These are phyloP conservation scores for Yponomeuta malinellus DNA, from an alignment of 2,888 invertebrate genomes.

Conservation along the genomic window DNA sequence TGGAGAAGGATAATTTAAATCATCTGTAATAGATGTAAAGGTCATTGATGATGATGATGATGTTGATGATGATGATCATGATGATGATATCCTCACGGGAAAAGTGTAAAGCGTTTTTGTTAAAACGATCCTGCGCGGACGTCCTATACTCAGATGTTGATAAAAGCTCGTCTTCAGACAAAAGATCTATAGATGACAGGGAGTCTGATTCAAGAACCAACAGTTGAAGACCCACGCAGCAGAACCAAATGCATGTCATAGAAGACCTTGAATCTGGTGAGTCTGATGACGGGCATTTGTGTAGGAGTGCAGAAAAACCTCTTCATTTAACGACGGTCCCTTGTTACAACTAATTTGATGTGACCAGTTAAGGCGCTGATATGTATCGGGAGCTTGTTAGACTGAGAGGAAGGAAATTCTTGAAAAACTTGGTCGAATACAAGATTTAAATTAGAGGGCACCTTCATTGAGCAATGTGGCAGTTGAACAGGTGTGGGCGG, in stretches of 20 bases:
- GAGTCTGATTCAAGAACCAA: background rate
- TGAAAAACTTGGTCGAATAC: background rate
- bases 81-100: too few relatives aligned
- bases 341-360: constrained; percentile 14
- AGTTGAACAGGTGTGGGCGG: background rate
- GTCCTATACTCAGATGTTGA: too few relatives aligned
- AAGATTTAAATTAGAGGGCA: background rate
- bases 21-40: too few relatives aligned
- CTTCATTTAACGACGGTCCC: constrained; percentile 10
- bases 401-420: background rate
- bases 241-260: background rate
- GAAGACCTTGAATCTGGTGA: background rate
- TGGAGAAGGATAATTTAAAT: too few relatives aligned
- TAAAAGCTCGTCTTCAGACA: background rate
- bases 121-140: too few relatives aligned
- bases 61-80: too few relatives aligned
- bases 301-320: constrained; percentile 14
- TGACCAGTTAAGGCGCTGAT: background rate
- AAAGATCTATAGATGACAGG: background rate
- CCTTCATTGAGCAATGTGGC: background rate
- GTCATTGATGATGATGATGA: too few relatives aligned
- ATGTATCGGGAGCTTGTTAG: background rate
- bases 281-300: background rate
- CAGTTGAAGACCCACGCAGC: background rate
- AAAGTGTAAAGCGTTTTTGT: too few relatives aligned